phyloP scores from a whole-genome alignment of 2,797 vertebrate species.

The Muscicapa striata region DNA sequence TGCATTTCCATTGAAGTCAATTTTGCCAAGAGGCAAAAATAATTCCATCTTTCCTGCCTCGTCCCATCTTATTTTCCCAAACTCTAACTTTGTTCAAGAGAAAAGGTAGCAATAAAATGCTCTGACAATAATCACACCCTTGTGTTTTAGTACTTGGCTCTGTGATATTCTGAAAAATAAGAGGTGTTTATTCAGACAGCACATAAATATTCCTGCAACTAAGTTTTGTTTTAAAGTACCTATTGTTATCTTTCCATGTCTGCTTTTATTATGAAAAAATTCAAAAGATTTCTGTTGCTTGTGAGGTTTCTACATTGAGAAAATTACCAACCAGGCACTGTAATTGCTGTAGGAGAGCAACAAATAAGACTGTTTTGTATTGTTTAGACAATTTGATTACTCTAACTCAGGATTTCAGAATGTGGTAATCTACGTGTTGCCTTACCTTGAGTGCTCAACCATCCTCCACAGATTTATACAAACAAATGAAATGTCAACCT shows the following conservation, averaged over 20 bases:
- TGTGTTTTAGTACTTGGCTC: background rate
- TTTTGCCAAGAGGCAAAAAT: conserved; percentile 17
- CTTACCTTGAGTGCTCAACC: conserved; percentile 50
- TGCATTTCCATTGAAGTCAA: background rate
- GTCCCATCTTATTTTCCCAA: conserved; percentile 15
- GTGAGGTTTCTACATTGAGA: conserved; percentile 30
- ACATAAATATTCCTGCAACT: background rate
- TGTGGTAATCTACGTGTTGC: conserved; percentile 37
- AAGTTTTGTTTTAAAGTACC: background rate
- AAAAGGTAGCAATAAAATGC: background rate
- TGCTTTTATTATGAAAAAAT: conserved; percentile 33
- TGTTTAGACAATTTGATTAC: conserved; percentile 67
- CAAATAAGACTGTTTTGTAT: conserved; percentile 37
- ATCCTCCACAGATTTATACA: conserved; percentile 20
- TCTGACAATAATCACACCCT: background rate
- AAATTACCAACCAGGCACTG: conserved; percentile 52
- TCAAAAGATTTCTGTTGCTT: conserved; percentile 5
- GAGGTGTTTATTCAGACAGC: background rate
- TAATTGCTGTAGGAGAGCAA: conserved; percentile 57
- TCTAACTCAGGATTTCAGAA: conserved; percentile 63
- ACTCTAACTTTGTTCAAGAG: conserved; percentile 4
- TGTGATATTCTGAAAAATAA: background rate
- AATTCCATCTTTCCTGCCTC: background rate
- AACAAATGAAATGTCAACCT: conserved; percentile 39
- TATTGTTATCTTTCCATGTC: background rate